Conservation (phyloP, 2,888 invertebrate genomes). For the Subacronicta megacephala region DNA sequence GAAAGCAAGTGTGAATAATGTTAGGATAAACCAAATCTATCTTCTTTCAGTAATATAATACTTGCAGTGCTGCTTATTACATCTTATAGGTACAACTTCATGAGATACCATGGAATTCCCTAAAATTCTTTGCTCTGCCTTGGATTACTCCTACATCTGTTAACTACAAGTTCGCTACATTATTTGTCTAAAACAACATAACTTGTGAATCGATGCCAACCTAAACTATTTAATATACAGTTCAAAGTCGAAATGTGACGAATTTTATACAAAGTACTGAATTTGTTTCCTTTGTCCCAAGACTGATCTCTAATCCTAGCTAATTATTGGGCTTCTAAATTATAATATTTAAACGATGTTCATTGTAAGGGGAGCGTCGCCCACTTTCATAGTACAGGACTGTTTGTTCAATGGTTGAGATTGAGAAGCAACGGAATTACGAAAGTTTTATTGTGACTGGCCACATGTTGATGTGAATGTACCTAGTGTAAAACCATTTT, state of each 20-base stretch:
- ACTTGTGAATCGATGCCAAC: slow-evolving; percentile 58
- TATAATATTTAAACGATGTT: slow-evolving; percentile 54
- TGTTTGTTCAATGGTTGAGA: slow-evolving; percentile 68
- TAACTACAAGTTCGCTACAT: slow-evolving; percentile 16
- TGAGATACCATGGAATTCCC: slow-evolving; percentile 70
- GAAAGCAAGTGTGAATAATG: slow-evolving; percentile 49
- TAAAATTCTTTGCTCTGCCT: slow-evolving; percentile 60
- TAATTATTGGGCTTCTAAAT: slow-evolving; percentile 72
- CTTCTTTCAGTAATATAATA: slow-evolving; percentile 25
- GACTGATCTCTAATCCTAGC: slow-evolving; percentile 82
- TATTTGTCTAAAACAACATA: slow-evolving; percentile 44
- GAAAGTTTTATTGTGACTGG: slow-evolving; percentile 63
- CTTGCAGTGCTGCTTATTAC: slow-evolving; percentile 32
- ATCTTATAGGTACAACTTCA: slow-evolving; percentile 29
- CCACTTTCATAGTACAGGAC: slow-evolving; percentile 61
- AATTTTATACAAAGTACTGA: slow-evolving; percentile 69
- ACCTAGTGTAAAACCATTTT: slow-evolving; percentile 63
- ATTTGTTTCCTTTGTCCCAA: slow-evolving; percentile 83
- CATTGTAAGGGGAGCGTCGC: slow-evolving; percentile 58
- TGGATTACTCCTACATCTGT: slow-evolving; percentile 40
- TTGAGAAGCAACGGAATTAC: slow-evolving; percentile 58
- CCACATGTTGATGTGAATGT: slow-evolving; percentile 60
- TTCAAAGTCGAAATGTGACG: slow-evolving; percentile 63
- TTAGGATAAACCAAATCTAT: slow-evolving; percentile 46
- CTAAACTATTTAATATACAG: slow-evolving; percentile 59